Conservation (phyloP, 2,797 vertebrate species). For the Arnoldichthys spilopterus region DNA sequence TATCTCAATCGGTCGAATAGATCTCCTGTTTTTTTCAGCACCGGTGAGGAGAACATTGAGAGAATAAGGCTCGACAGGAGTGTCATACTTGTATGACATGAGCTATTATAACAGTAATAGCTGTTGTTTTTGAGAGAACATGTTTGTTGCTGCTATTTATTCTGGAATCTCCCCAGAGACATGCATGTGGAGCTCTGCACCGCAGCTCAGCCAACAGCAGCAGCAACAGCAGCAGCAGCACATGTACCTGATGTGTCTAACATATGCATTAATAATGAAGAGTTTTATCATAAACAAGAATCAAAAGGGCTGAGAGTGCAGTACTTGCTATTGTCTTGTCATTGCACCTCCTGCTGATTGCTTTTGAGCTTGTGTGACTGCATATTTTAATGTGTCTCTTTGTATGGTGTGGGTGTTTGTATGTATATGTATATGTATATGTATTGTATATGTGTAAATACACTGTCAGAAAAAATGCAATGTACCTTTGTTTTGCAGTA, state of each 20-base stretch:
- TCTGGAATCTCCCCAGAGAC: slow-evolving; percentile 51
- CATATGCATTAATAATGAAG: slow-evolving; percentile 57
- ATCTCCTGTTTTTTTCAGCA: background rate
- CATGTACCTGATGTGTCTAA: slow-evolving; percentile 27
- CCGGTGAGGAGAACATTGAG: background rate
- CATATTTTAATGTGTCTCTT: too few species aligned
- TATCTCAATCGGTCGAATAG: background rate
- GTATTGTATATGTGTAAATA: background rate
- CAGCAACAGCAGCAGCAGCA: background rate
- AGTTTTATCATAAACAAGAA: slow-evolving; percentile 49
- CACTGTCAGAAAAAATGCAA: background rate
- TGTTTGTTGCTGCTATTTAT: slow-evolving; percentile 56
- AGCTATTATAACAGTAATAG: slow-evolving; percentile 45
- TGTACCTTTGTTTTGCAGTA: too few species aligned
- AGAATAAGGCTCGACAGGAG: slow-evolving; percentile 43
- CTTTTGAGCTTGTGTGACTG: background rate
- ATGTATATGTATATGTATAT: background rate
- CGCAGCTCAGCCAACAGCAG: slow-evolving; percentile 34
- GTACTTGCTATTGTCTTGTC: background rate
- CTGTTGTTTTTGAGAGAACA: slow-evolving; percentile 50
- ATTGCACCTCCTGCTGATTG: background rate
- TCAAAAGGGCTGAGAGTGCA: slow-evolving; percentile 32
- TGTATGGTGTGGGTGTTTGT: background rate
- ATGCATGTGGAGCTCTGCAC: slow-evolving; percentile 24
- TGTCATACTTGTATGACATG: slow-evolving; percentile 40